Conservation (phyloP, 2,888 invertebrate genomes). For the Hermodice carunculata region DNA sequence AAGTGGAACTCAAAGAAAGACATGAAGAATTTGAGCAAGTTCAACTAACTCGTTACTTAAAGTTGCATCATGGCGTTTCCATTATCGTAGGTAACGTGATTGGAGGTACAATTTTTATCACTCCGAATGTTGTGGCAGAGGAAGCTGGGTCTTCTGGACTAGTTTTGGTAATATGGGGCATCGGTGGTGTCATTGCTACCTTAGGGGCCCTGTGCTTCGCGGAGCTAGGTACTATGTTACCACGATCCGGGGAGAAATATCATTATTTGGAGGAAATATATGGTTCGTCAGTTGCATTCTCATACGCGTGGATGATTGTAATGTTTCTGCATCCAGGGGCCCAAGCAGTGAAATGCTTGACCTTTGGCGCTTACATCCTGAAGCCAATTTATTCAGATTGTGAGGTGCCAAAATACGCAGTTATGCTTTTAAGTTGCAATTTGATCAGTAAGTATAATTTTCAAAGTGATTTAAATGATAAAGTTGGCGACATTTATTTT, state of each 20-base stretch:
- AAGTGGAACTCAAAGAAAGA: too few species aligned
- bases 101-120: constrained; percentile 34
- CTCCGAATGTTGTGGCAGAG: constrained; percentile 26
- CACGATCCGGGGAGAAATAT: constrained; percentile 72
- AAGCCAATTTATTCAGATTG: constrained; percentile 61
- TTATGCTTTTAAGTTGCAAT: constrained; percentile 48
- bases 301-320: constrained; percentile 66
- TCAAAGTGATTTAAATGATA: too few species aligned
- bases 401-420: constrained; percentile 47
- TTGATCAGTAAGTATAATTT: constrained; percentile 54
- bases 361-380: constrained; percentile 64
- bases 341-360: constrained; percentile 60
- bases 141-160: constrained; percentile 78
- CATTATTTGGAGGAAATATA: constrained; percentile 71
- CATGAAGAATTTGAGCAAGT: too few species aligned
- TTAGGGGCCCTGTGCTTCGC: constrained; percentile 91
- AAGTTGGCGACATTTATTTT: too few species aligned
- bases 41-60: constrained; percentile 26
- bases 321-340: constrained; percentile 62
- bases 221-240: constrained; percentile 88
- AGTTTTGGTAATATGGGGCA: constrained; percentile 89
- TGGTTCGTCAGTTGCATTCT: constrained; percentile 63
- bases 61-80: constrained; percentile 29
- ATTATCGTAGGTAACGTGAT: constrained; percentile 29
- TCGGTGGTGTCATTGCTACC: constrained; percentile 82